These are phyloP conservation scores for Coelogynopora nodosa DNA, from an alignment of 2,888 invertebrate genomes.

Conservation along the genomic window DNA sequence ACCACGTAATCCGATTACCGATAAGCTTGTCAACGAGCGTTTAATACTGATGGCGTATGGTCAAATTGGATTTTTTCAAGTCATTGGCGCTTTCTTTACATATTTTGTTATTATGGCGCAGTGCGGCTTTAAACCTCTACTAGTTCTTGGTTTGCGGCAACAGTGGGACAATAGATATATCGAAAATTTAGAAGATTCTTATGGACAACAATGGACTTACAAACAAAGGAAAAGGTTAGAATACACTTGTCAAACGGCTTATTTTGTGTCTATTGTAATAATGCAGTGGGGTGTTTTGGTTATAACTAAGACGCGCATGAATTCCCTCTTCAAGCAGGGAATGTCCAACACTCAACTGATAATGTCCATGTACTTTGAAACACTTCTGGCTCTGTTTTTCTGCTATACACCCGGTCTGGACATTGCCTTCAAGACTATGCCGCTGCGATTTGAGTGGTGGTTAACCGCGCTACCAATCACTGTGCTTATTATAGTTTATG, in stretches of 20 bases:
- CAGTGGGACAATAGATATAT: slow-evolving; percentile 97
- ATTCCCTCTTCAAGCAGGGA: slow-evolving; percentile 37
- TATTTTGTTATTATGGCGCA: slow-evolving; percentile 99
- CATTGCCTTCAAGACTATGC: slow-evolving; percentile 10
- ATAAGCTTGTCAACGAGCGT: slow-evolving; percentile 90
- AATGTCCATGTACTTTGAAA: slow-evolving; percentile 3
- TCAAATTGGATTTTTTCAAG: slow-evolving; percentile 99
- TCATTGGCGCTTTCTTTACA: slow-evolving; percentile 98
- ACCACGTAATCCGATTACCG: slow-evolving; percentile 79
- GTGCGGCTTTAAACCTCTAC: slow-evolving; percentile 87
- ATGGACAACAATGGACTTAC: slow-evolving; percentile 88
- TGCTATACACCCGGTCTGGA: slow-evolving; percentile 4
- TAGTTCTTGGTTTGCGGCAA: slow-evolving; percentile 87
- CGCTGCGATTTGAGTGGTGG: slow-evolving; percentile 12
- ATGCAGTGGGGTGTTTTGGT: slow-evolving; percentile 46
- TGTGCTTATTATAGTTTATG: neutral
- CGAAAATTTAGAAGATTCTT: slow-evolving; percentile 94
- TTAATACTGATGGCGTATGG: slow-evolving; percentile 99
- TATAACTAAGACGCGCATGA: slow-evolving; percentile 45
- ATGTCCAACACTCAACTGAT: slow-evolving; percentile 32
- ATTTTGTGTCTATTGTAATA: slow-evolving; percentile 44
- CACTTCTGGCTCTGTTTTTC: slow-evolving; percentile 29
- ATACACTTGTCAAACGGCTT: slow-evolving; percentile 46
- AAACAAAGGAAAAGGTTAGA: slow-evolving; percentile 42
- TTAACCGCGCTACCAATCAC: slow-evolving; percentile 9